phyloP scores from a whole-genome alignment of 2,888 invertebrate genomes.

The Unio pictorum region DNA sequence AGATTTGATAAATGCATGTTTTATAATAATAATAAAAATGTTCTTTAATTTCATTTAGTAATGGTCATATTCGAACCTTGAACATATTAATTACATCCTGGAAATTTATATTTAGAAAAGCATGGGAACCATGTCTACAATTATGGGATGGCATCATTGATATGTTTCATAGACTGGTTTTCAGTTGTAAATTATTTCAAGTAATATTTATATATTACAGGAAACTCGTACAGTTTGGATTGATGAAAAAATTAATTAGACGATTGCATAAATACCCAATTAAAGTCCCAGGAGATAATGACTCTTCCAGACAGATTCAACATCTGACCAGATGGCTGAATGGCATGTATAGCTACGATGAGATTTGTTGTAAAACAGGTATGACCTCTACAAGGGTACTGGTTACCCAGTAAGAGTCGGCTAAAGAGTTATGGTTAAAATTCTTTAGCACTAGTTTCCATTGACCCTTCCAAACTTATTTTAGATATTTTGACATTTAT shows the following conservation, averaged over 20 bases:
- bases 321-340: conserved; percentile 77
- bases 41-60: no score
- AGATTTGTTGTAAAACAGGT: conserved; percentile 88
- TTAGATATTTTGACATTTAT: no score
- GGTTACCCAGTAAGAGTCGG: not conserved
- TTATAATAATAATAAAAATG: no score
- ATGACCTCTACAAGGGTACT: not conserved
- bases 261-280: conserved; percentile 81
- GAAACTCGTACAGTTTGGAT: conserved; percentile 88
- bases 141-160: no score
- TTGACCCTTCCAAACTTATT: no score
- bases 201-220: conserved; percentile 68
- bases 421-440: not conserved
- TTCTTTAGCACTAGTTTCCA: not conserved
- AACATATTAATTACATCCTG: no score
- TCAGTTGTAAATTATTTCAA: not conserved
- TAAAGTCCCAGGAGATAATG: conserved; percentile 51
- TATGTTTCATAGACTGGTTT: no score
- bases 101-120: no score
- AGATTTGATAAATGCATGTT: no score
- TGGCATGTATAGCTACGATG: conserved; percentile 87
- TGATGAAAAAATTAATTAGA: conserved; percentile 87
- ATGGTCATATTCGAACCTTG: no score
- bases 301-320: conserved; percentile 27
- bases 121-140: no score